These are phyloP conservation scores for Heptranchias perlo DNA, from an alignment of 2,113 vertebrate species.

Conservation along the genomic window DNA sequence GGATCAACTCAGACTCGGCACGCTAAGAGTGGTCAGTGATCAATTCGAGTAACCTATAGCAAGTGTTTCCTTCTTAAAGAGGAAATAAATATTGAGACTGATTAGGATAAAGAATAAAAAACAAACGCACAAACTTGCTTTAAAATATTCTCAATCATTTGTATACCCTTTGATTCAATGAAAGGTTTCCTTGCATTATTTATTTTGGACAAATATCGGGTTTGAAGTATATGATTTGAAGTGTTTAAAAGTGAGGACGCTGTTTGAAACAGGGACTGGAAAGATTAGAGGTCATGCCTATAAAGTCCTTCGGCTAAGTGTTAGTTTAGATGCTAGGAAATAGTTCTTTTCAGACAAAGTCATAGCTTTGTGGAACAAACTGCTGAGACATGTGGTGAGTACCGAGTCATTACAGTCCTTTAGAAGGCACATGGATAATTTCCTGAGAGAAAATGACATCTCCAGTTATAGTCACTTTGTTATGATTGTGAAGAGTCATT, in stretches of 20 bases:
- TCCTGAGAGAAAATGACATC: background rate
- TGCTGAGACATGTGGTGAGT: background rate
- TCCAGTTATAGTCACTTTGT: background rate
- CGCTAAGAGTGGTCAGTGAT: background rate
- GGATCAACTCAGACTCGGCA: background rate
- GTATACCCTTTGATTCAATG: background rate
- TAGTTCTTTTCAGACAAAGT: background rate
- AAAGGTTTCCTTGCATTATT: background rate
- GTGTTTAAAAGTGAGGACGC: background rate
- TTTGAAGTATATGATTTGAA: background rate
- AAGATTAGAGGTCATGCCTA: background rate
- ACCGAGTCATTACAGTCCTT: background rate
- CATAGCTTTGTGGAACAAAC: background rate
- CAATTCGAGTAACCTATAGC: background rate
- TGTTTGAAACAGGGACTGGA: background rate
- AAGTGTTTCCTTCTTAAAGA: constrained; percentile 1
- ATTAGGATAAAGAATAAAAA: background rate
- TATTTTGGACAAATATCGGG: background rate
- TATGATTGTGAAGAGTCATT: background rate
- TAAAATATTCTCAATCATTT: background rate
- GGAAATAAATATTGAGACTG: background rate
- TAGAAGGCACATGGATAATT: background rate
- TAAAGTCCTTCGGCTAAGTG: background rate
- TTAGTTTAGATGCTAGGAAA: background rate
- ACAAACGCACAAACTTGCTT: background rate